A percentile compares a stretch with the other conserved stretches of the same genome.
Conservation (phyloP, 2,113 vertebrate species). For the Percopsis transmontana region DNA sequence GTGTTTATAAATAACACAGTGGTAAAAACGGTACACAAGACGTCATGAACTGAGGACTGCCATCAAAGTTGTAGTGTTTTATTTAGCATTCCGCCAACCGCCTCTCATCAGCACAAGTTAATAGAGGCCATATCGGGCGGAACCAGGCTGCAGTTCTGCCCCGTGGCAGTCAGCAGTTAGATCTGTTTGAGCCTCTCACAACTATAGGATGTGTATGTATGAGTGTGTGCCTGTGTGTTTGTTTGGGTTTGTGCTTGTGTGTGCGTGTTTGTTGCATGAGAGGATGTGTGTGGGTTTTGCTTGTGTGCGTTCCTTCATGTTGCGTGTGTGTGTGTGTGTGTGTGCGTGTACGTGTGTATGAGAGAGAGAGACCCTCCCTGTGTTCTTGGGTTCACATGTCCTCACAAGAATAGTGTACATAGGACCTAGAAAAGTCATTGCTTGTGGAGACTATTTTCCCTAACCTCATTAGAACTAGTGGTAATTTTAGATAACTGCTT, state of each 20-base stretch:
- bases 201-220: conserved; percentile 14
- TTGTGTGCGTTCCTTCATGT: background rate
- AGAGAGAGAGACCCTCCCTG: background rate
- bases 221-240: conserved; percentile 9
- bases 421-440: conserved; percentile 23
- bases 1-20: background rate
- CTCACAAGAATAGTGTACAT: conserved; percentile 11
- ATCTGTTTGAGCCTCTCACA: conserved; percentile 35
- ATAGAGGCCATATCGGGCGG: conserved; percentile 56
- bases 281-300: background rate
- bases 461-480: too few relatives aligned
- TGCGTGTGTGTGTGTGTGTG: background rate
- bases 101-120: conserved; percentile 57
- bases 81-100: conserved; percentile 53
- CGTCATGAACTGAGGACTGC: background rate
- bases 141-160: conserved; percentile 39
- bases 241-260: conserved; percentile 9
- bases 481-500: too few relatives aligned
- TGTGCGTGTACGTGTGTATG: background rate
- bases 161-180: conserved; percentile 43
- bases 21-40: conserved; percentile 14
- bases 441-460: background rate
- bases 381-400: conserved; percentile 10
- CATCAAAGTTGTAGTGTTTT: conserved; percentile 37
- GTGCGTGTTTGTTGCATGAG: conserved; percentile 14